These are phyloP conservation scores for Ochotona princeps DNA, from an alignment of 2,113 vertebrate species.

Conservation along the genomic window DNA sequence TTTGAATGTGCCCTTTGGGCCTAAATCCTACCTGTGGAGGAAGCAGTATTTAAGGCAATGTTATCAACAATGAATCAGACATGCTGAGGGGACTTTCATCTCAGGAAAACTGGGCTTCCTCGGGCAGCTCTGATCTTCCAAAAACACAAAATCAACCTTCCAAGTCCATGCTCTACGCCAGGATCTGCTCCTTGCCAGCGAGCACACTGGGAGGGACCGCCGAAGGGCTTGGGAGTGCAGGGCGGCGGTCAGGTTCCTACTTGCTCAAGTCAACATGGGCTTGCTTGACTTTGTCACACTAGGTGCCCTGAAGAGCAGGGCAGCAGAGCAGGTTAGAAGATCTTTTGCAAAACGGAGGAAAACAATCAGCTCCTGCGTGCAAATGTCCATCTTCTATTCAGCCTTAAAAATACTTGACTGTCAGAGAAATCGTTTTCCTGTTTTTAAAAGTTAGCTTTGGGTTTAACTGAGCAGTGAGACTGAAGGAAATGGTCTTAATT, in stretches of 20 bases:
- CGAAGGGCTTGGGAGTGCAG: slow-evolving; percentile 74
- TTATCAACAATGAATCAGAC: no score
- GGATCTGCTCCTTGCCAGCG: slow-evolving; percentile 79
- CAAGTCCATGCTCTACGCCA: slow-evolving; percentile 77
- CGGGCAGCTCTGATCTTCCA: slow-evolving; percentile 70
- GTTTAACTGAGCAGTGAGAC: slow-evolving; percentile 7
- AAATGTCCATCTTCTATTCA: slow-evolving; percentile 36
- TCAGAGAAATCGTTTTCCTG: slow-evolving; percentile 47
- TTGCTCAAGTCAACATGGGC: slow-evolving; percentile 77
- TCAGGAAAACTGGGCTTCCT: slow-evolving; percentile 4
- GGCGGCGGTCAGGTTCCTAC: slow-evolving; percentile 82
- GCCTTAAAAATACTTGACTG: slow-evolving; percentile 27
- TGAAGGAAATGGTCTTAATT: not conserved
- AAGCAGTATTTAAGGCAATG: not conserved
- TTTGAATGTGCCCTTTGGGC: slow-evolving; percentile 10
- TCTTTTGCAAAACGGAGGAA: slow-evolving; percentile 39
- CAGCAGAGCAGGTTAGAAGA: slow-evolving; percentile 71
- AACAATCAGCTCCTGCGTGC: slow-evolving; percentile 58
- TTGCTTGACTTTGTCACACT: slow-evolving; percentile 68
- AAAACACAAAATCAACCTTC: slow-evolving; percentile 67
- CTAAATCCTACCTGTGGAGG: not conserved
- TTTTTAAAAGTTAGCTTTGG: not conserved
- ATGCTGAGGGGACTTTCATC: not conserved
- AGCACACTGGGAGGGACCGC: slow-evolving; percentile 79
- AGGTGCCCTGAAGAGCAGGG: slow-evolving; percentile 63